These are phyloP conservation scores for Adrianichthys oophorus DNA, from an alignment of 2,797 vertebrate genomes.

Conservation along the genomic window DNA sequence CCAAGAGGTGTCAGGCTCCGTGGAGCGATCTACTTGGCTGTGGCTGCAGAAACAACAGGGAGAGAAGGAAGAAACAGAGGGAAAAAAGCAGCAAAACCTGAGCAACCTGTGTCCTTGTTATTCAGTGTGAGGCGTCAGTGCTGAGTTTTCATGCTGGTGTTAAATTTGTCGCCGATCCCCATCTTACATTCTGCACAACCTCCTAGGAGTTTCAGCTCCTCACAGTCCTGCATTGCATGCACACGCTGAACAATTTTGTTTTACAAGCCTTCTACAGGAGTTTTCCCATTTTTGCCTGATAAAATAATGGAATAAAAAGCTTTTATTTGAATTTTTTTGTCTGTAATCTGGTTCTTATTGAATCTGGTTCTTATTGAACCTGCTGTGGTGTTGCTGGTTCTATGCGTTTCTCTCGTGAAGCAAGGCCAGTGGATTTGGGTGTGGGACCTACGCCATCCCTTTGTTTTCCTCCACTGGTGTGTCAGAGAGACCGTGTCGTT, in stretches of 20 bases:
- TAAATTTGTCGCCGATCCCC: constrained; percentile 5
- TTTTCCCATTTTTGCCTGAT: no score
- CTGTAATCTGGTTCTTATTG: constrained; percentile 13
- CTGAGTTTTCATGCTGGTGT: constrained; percentile 11
- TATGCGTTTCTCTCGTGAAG: constrained; percentile 18
- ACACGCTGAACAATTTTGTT: no score
- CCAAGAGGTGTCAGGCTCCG: constrained; percentile 23
- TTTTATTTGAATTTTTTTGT: constrained; percentile 1
- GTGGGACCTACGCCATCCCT: constrained; percentile 28
- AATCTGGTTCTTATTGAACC: constrained; percentile 9
- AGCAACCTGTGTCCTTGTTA: constrained; percentile 35
- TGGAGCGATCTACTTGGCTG: constrained; percentile 34
- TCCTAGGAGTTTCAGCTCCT: neutral
- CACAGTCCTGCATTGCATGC: no score
- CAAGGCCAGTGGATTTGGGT: constrained; percentile 11
- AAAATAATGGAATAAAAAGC: no score
- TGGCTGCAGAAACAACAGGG: constrained; percentile 27
- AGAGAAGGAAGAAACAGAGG: constrained; percentile 19
- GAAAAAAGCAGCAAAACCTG: constrained; percentile 22
- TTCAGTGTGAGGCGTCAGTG: constrained; percentile 15
- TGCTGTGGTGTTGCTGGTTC: constrained; percentile 12
- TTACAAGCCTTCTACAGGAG: no score
- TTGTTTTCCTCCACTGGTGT: constrained; percentile 25
- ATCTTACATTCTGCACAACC: neutral
- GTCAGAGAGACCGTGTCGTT: constrained; percentile 12